A percentile compares a stretch with the other conserved stretches of the same genome.
phyloP scores from a whole-genome alignment of 2,888 invertebrate species.

The Monochamus alternatus region DNA sequence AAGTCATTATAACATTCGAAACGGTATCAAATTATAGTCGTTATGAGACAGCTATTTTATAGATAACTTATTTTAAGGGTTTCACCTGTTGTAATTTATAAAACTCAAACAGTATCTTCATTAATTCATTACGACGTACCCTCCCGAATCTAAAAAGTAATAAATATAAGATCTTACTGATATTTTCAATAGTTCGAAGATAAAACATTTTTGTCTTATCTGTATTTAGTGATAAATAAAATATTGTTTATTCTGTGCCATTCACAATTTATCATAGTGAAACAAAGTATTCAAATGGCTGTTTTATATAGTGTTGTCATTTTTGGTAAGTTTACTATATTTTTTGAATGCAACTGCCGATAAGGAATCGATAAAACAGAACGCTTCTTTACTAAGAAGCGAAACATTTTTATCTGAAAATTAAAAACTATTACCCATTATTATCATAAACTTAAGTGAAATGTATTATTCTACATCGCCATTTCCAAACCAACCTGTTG shows the following conservation, averaged over 20 bases:
- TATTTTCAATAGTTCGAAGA: conserved; percentile 22
- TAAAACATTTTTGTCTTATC: conserved; percentile 27
- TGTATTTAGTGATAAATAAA: conserved; percentile 33
- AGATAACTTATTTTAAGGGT: too few relatives aligned
- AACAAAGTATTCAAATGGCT: conserved; percentile 22
- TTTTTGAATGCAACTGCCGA: background rate
- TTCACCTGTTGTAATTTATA: too few relatives aligned
- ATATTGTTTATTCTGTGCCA: conserved; percentile 23
- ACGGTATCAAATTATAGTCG: too few relatives aligned
- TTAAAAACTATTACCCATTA: too few relatives aligned
- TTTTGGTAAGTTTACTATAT: conserved; percentile 22
- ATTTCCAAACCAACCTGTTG: background rate
- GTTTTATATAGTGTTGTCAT: conserved; percentile 5
- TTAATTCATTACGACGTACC: background rate
- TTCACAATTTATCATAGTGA: conserved; percentile 14
- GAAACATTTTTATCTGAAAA: background rate
- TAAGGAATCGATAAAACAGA: background rate
- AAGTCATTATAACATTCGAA: too few relatives aligned
- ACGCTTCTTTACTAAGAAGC: background rate
- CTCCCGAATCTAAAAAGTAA: background rate
- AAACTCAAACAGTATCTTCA: too few relatives aligned
- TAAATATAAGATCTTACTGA: background rate
- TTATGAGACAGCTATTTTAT: too few relatives aligned
- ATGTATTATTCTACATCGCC: too few relatives aligned
- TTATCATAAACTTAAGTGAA: too few relatives aligned